Base-by-base conservation (phyloP, 92 coral and sea anemone genomes). In the Parazoanthus darwini region DNA sequence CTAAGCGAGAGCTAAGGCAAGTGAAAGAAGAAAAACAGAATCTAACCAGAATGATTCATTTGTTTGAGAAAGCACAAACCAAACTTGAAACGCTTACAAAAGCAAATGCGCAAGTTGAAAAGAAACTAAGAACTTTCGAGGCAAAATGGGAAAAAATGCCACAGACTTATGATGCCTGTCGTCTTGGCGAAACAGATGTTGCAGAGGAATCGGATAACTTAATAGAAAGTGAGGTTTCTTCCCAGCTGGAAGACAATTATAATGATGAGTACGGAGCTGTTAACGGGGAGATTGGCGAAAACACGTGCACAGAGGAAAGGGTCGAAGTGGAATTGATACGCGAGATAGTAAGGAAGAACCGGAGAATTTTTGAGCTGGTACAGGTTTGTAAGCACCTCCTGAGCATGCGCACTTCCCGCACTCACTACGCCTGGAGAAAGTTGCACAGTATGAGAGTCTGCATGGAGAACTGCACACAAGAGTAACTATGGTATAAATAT, bases 281-380 rank as follows among this genome's bases (percentile, higher is more conserved):
- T 23, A 36, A 43, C 39, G 68, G 38, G n/a, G 65, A 70, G 25
- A 83, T 36, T 73, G 86, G 70, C 51, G 48, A 68, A 68, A 79
- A 44, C 25, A 79, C 56, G 2, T 16, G 39, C 75, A 33, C 50
- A 10, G 22, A n/a, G 4, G 37, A 51, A 4, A 79, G 78, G 9
- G 86, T 36, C 18, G 82, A 84, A 50, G 54, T 90, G 68, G 80
- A 86, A 29, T 78, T 91, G 50, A 80, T 88, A 89, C 92, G 92
- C 46, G 93, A 94, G 77, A 66, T 93, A 86, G 96, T 93, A 72
- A 93, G 89, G 73, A 91, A 90, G 86, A 91, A 91, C 88, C 88
- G 89, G 82, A 86, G 78, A 65, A 89, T 93, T 26, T 90, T 91
- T 67, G 95, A 93, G 78, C 82, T 94, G 92, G 89, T 84, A 75